A percentile compares a stretch with the other conserved stretches of the same genome.
Evolutionary conservation across 1,140 invertebrate species (phyloP).

Genomic region (Drosophila guanche): DNA sequence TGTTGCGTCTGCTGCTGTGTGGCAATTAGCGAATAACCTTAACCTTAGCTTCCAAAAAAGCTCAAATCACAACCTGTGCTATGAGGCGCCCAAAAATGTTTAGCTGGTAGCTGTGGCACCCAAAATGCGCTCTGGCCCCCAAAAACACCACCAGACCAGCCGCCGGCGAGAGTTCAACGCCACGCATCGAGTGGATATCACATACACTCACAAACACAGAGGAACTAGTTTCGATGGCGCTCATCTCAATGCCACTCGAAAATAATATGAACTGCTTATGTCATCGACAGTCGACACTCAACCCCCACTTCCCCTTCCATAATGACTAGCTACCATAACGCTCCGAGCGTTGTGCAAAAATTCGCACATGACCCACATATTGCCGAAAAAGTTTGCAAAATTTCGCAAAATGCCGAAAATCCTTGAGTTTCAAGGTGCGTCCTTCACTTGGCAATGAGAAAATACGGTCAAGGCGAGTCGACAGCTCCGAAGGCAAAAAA

Average conservation of each 20-base stretch:
- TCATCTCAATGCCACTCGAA: conserved; percentile 65
- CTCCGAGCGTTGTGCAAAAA: conserved; percentile 50
- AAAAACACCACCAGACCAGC: conserved; percentile 15
- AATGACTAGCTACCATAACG: conserved; percentile 7
- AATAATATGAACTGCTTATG: conserved; percentile 55
- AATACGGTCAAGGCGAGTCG: conserved; percentile 77
- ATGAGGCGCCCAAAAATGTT: conserved; percentile 74
- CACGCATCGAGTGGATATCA: conserved; percentile 53
- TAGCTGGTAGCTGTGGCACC: conserved; percentile 65
- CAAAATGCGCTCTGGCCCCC: conserved; percentile 46
- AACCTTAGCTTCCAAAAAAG: conserved; percentile 84
- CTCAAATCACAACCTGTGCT: conserved; percentile 83
- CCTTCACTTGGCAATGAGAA: conserved; percentile 75
- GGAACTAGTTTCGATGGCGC: conserved; percentile 47
- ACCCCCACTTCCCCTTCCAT: conserved; percentile 2
- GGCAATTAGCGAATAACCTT: conserved; percentile 80
- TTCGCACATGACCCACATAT: conserved; percentile 63
- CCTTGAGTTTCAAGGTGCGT: conserved; percentile 80
- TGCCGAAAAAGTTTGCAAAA: conserved; percentile 69
- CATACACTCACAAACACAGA: conserved; percentile 14
- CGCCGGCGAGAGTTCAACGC: conserved; percentile 53
- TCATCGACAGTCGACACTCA: conserved; percentile 45
- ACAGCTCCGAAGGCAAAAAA: conserved; percentile 22
- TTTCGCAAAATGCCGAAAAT: conserved; percentile 72
- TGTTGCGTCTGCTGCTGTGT: neutral